Evolutionary conservation across 2,797 vertebrate genomes (phyloP).

Genomic region (Erithacus rubecula): DNA sequence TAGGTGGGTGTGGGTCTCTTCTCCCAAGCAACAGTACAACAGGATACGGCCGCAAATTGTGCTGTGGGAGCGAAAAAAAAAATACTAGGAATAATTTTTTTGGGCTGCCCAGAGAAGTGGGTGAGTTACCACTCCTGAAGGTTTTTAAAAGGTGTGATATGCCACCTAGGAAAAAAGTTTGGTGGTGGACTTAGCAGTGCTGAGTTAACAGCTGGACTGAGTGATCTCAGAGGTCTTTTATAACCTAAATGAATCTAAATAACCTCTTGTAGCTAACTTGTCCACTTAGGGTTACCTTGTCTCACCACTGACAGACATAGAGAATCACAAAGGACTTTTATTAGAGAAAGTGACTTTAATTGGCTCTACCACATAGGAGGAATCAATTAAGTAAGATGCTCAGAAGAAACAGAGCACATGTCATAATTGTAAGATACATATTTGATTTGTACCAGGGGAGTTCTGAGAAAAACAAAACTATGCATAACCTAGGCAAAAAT

Average conservation of each 20-base stretch:
- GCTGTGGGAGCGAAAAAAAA: not conserved
- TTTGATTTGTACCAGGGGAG: slow-evolving; percentile 8
- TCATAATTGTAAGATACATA: not conserved
- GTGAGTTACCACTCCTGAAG: not conserved
- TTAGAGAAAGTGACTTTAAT: slow-evolving; percentile 38
- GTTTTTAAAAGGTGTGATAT: not conserved
- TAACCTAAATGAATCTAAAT: not conserved
- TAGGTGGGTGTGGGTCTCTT: rapidly evolving
- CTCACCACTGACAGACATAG: slow-evolving; percentile 1
- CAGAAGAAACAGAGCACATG: not conserved
- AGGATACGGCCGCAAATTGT: not conserved
- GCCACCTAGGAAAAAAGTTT: not conserved
- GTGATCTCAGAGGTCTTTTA: not conserved
- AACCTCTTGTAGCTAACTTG: slow-evolving; percentile 32
- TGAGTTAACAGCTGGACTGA: not conserved
- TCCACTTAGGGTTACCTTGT: slow-evolving; percentile 1
- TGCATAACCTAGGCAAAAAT: not conserved
- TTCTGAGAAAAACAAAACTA: not conserved
- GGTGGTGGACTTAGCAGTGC: not conserved
- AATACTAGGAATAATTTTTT: not conserved
- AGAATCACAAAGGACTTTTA: not conserved
- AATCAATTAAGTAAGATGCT: not conserved
- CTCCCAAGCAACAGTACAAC: not conserved
- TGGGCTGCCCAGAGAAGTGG: not conserved
- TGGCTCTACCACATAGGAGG: not conserved